phyloP scores from a whole-genome alignment of 53 echinoderm and acorn worm species.

The Temnopleurus reevesii region DNA sequence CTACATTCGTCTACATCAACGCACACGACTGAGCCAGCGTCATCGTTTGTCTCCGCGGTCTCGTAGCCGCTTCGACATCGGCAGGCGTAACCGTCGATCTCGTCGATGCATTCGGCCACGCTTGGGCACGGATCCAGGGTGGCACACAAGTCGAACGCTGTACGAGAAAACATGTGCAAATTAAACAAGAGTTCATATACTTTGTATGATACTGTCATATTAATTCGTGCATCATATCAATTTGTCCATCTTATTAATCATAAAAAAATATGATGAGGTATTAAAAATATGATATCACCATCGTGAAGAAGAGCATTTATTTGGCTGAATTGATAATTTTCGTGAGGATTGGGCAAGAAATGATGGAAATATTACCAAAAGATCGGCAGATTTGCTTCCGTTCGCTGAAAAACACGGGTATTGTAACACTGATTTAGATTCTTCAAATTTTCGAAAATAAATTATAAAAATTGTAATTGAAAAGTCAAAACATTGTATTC shows the following conservation, averaged over 20 bases:
- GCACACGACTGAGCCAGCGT: not conserved
- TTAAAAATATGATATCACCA: not conserved
- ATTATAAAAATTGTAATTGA: too few species aligned
- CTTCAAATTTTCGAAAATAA: too few species aligned
- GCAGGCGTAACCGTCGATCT: conserved; percentile 37
- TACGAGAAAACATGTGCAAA: not conserved
- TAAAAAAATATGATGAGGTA: too few species aligned
- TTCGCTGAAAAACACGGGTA: too few species aligned
- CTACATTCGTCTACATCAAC: conserved; percentile 43
- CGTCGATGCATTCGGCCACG: conserved; percentile 42
- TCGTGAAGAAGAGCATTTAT: not conserved
- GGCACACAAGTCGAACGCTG: conserved; percentile 28
- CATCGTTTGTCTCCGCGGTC: not conserved
- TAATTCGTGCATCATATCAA: too few species aligned
- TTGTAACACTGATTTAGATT: too few species aligned
- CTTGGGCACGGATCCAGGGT: conserved; percentile 31
- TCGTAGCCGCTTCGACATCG: conserved; percentile 33
- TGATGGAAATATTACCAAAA: too few species aligned
- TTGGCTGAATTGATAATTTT: not conserved
- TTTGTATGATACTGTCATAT: too few species aligned
- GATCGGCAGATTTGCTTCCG: too few species aligned
- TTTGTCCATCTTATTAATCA: too few species aligned
- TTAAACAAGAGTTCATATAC: too few species aligned
- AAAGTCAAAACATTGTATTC: too few species aligned
- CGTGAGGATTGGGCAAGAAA: not conserved